Evolutionary conservation across 1,140 invertebrate genomes (phyloP).

Genomic region (Samia ricini): DNA sequence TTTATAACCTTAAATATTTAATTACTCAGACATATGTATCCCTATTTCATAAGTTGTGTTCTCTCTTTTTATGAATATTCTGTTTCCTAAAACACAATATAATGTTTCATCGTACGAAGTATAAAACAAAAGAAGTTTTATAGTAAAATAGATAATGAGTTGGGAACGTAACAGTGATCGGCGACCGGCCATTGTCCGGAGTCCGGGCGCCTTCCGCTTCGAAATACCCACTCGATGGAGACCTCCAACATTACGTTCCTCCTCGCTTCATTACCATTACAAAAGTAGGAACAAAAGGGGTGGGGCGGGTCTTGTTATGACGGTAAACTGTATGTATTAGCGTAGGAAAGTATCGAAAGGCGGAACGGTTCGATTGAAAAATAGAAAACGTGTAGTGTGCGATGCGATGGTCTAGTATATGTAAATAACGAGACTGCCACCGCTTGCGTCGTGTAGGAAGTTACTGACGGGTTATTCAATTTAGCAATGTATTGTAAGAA

Average conservation of each 20-base stretch:
- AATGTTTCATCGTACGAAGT: conserved; percentile 27
- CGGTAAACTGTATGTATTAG: conserved; percentile 47
- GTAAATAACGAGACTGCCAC: conserved; percentile 33
- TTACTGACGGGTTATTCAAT: conserved; percentile 18
- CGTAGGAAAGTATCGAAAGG: conserved; percentile 71
- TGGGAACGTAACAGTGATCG: conserved; percentile 63
- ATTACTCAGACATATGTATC: too few relatives aligned
- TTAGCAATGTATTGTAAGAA: conserved; percentile 6
- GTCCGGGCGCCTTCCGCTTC: conserved; percentile 60
- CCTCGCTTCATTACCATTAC: conserved; percentile 35
- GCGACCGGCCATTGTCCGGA: conserved; percentile 61
- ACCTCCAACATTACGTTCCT: conserved; percentile 43
- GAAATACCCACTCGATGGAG: conserved; percentile 39
- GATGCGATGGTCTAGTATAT: conserved; percentile 39
- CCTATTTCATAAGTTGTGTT: too few relatives aligned
- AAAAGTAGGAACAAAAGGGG: conserved; percentile 29
- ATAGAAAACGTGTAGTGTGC: conserved; percentile 54
- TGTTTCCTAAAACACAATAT: too few relatives aligned
- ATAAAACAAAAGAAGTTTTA: conserved; percentile 48
- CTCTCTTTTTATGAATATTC: too few relatives aligned
- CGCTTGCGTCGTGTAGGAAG: conserved; percentile 27
- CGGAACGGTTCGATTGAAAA: conserved; percentile 68
- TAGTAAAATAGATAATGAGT: conserved; percentile 70
- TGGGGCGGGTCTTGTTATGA: conserved; percentile 31
- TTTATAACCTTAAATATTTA: too few relatives aligned